Base-by-base conservation (phyloP, 2,888 invertebrate species). In the Conus canariensis region DNA sequence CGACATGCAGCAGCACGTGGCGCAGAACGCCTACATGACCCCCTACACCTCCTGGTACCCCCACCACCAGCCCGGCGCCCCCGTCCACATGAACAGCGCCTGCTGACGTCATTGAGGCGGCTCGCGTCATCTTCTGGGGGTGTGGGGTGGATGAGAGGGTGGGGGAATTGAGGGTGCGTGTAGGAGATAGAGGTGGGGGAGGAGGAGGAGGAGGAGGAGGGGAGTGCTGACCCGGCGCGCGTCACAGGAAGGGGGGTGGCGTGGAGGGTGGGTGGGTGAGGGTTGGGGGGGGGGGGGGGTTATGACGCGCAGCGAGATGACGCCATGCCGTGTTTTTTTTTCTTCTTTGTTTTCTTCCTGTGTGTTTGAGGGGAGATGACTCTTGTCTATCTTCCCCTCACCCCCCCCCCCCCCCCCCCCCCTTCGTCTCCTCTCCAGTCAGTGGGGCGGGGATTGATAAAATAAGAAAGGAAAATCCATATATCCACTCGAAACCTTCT, bases 41-140 rank as follows among this genome's bases (percentile, higher is more conserved):
- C 91, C 91, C 64, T 91, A 91, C 89, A 60, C 74, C 10, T 91
- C 91, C 19, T 91, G 91, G 91, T 91, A 91, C 86, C 87, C 90
- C 22, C 91, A 91, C 45, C 45, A 30, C 45, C 30, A 30, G 3
- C 30, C 10, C 9, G 30, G 25, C 25, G 16, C 91, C 56, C 88
- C 90, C 22, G 64, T 86, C 30, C 86, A 16, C 91, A 91, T 87
- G 91, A 91, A 87, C 91, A 91, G 85, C 89, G 91, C 12, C n/a
- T 91, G 87, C 91, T 91, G 45, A 64, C 91, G 87, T 90, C 90
- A 67, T 74, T 58, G 19, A 64, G 85, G 30, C 30, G 14, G n/a
- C 59, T 56, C 30, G 22, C 10, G 12, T 74, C 30, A 56, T 77
- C 30, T 5, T 77, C 30, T 1, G 30, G 45, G 45, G 30, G 45